Base-by-base conservation (phyloP, 1,140 invertebrate species). In the Anoplophora glabripennis region DNA sequence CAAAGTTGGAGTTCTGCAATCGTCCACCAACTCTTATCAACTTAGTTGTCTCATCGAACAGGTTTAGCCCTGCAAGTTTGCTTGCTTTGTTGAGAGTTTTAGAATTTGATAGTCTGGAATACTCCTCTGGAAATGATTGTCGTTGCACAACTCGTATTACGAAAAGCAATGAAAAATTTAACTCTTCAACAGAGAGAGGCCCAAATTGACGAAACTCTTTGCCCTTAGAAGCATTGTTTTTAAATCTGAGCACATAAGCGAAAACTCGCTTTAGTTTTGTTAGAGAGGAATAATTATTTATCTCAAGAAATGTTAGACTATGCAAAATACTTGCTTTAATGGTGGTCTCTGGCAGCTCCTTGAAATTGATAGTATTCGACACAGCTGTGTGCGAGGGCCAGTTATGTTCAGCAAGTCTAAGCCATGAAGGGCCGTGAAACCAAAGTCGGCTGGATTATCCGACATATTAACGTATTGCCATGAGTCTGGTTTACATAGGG, bases 21-120 rank as follows among this genome's bases (percentile, higher is more conserved):
- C 70, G 53, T 28, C 71, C 68, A 15, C 71, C 68, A 8, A 74
- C 66, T 14, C 67, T 21, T 2, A 73, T 34, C 2, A 72, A 11
- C 14, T 35, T 33, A 9, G 46, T 55, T 11, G 60, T 5, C 10
- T 64, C 49, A 34, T 65, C 59, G 49, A 70, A 68, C 10, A 68
- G 65, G 12, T 28, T 49, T 21, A 61, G 17, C 7, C 15, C 41
- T n/a, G 37, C 34, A 33, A 56, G 7, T 46, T 51, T 57, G 33
- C 53, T 61, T 41, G 46, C 56, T 12, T 35, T 44, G 12, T 21
- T n/a, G 11, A 64, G 9, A 4, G 12, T 3, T 37, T 47, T 35
- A 36, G 44, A 53, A 12, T 21, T 56, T 17, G 7, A 33, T 61
- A 64, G 56, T 36, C 33, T 9, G n/a, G 8, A n/a, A 15, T 44